Evolutionary conservation across 2,888 invertebrate species (phyloP), one percentile per base, ranked within the genome.

Genomic region (Brenthis ino): DNA sequence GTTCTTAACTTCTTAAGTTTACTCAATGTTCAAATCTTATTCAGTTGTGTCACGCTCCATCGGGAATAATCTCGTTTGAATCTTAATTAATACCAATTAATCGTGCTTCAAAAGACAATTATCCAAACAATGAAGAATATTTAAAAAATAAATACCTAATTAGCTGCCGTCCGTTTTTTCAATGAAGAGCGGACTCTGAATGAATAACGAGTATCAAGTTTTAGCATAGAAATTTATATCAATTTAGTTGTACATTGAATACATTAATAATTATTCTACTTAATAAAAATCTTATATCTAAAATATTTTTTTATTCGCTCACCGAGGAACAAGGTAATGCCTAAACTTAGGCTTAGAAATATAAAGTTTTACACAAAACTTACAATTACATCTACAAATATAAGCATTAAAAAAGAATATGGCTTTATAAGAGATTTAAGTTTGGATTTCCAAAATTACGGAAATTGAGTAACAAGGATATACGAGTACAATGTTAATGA

Each of bases 61-160:
- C 77, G 80, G 82, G 85, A 88, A 88, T 89, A 86, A 86, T 89
- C 85, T 83, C 85, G 85, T 88, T 87, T 89, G 86, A 89, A 88
- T 88, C 85, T 82, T 87, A 89, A 87, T 88, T 88, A 87, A 86
- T 87, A 86, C 81, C 83, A 85, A 85, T 88, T 86, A 88, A 87
- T 85, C 84, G 81, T 79, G 82, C 81, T 85, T 83, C 78, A 79
- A 82, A 80, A 83, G 83, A 83, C 81, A 82, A 84, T 82, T 80
- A 79, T 80, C 78, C 79, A 80, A 81, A 85, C 84, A 85, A 83
- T 79, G 74, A 78, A 75, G 68, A 72, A 74, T 72, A 74, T 70
- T 76, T 71, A 53, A 67, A 75, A 82, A 77, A 77, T 77, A 74
- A 80, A 81, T 75, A 72, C 56, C 60, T 76, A 74, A 79, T 82